A percentile compares a stretch with the other conserved stretches of the same genome.
These are phyloP conservation scores for Sycophila sp. DNA, from an alignment of 1,140 invertebrate species.

Conservation along the genomic window DNA sequence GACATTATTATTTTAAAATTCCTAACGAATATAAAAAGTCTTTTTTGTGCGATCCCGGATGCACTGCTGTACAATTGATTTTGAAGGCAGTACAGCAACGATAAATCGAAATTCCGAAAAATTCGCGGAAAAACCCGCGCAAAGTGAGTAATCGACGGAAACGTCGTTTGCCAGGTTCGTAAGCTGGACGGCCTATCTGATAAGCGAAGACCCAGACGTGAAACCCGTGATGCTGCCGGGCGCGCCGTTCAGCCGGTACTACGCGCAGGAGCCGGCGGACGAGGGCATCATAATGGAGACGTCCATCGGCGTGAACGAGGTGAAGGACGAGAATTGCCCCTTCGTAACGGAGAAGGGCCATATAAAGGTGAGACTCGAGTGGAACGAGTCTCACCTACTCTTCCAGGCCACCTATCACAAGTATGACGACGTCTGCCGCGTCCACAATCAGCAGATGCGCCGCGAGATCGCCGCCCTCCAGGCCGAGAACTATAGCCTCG, in stretches of 20 bases:
- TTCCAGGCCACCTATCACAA: slow-evolving; percentile 89
- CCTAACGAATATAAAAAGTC: too few relatives aligned
- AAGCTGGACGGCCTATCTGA: slow-evolving; percentile 81
- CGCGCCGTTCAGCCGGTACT: slow-evolving; percentile 84
- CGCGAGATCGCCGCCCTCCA: slow-evolving; percentile 85
- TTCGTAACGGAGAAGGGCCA: slow-evolving; percentile 82
- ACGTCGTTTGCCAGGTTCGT: slow-evolving; percentile 71
- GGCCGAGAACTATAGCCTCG: slow-evolving; percentile 86
- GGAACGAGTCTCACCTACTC: slow-evolving; percentile 85
- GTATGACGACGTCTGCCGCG: slow-evolving; percentile 84
- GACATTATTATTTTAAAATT: too few relatives aligned
- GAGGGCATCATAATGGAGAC: slow-evolving; percentile 89
- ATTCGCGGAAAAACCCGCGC: not conserved
- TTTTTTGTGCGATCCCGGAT: too few relatives aligned
- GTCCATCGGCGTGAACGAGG: slow-evolving; percentile 80
- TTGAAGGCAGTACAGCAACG: too few relatives aligned
- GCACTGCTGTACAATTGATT: too few relatives aligned
- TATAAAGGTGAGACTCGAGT: slow-evolving; percentile 83
- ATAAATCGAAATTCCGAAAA: too few relatives aligned
- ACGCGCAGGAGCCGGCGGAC: slow-evolving; percentile 83
- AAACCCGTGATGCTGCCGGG: slow-evolving; percentile 75
- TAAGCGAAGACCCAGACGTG: slow-evolving; percentile 68
- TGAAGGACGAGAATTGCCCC: slow-evolving; percentile 79
- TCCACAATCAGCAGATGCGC: slow-evolving; percentile 90
- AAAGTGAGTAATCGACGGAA: not conserved